These are phyloP conservation scores for Enteromius argenteus DNA, from an alignment of 2,797 vertebrate genomes.

Conservation along the genomic window DNA sequence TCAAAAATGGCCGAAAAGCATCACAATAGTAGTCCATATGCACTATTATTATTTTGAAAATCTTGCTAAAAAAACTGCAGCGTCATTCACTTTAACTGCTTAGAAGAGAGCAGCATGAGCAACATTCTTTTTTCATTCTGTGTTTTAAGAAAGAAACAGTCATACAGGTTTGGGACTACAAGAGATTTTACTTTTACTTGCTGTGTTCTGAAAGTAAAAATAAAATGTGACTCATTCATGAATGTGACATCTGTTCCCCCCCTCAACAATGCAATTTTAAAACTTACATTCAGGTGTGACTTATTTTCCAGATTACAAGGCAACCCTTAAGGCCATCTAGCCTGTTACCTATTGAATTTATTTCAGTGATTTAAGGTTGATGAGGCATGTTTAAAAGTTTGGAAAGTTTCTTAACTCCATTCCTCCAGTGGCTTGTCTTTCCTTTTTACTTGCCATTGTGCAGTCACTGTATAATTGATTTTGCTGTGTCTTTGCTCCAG, in stretches of 20 bases:
- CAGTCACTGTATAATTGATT: constrained; percentile 67
- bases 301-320: constrained; percentile 1
- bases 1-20: not conserved
- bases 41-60: not conserved
- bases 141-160: not conserved
- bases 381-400: constrained; percentile 41
- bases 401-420: constrained; percentile 52
- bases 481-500: constrained; percentile 55
- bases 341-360: constrained; percentile 58
- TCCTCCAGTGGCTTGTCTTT: constrained; percentile 42
- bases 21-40: not conserved
- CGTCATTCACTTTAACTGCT: not conserved
- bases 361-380: constrained; percentile 60
- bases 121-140: not conserved
- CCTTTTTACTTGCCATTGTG: constrained; percentile 37
- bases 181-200: not conserved
- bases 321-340: constrained; percentile 35
- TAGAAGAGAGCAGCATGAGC: not conserved
- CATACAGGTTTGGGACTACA: not conserved
- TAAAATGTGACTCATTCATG: not conserved
- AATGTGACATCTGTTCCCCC: not conserved
- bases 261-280: not conserved
- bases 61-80: not conserved
- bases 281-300: not conserved
- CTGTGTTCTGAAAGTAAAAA: constrained; percentile 2